Conservation (phyloP, 2,113 vertebrate genomes). For the Emydura subglobosa region DNA sequence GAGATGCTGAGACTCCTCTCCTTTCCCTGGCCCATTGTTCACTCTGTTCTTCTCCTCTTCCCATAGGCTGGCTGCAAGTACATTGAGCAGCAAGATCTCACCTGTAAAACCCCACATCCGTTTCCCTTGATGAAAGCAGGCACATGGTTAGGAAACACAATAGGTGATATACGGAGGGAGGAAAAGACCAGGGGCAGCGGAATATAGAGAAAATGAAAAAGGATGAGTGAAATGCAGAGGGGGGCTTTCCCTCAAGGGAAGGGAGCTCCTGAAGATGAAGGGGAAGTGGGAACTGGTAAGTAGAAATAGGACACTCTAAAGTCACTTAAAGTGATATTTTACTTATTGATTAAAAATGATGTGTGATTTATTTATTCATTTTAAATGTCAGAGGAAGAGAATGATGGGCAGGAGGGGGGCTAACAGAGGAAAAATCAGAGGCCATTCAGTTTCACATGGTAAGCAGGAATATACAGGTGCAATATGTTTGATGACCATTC, state of each 20-base stretch:
- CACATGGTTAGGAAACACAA: neutral
- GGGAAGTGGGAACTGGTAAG: neutral
- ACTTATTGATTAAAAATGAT: neutral
- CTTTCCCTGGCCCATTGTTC: neutral
- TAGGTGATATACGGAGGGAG: neutral
- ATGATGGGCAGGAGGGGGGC: neutral
- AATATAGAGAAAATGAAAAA: neutral
- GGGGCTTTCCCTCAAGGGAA: neutral
- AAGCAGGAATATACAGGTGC: constrained; percentile 69
- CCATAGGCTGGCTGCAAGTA: neutral
- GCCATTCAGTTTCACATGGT: constrained; percentile 39
- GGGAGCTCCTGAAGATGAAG: neutral
- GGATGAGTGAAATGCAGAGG: neutral
- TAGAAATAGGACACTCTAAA: neutral
- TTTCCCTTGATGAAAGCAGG: neutral
- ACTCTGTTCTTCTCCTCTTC: neutral
- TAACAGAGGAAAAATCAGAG: neutral
- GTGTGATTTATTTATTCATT: neutral
- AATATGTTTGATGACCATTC: constrained; percentile 44
- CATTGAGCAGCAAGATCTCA: neutral
- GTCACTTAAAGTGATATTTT: neutral
- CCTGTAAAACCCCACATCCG: neutral
- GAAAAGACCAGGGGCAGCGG: neutral
- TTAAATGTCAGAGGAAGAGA: neutral
- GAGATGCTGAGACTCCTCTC: neutral